These are phyloP conservation scores for Aethina tumida DNA, from an alignment of 1,140 invertebrate species.

Conservation along the genomic window DNA sequence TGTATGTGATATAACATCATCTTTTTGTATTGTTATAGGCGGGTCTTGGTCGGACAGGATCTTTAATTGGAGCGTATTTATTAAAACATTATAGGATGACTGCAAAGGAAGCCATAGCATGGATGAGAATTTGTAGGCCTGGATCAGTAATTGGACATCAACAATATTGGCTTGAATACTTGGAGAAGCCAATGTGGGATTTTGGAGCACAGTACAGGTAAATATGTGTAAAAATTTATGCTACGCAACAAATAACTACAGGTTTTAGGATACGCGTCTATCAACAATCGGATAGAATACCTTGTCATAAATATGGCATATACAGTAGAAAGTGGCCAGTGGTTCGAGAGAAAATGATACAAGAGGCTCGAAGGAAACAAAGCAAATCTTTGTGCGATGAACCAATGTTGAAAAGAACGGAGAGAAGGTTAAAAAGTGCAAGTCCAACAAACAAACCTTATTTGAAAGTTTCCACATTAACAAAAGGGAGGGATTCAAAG, in stretches of 20 bases:
- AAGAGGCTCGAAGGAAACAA: constrained; percentile 17
- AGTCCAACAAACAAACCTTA: constrained; percentile 1
- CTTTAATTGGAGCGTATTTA: constrained; percentile 71
- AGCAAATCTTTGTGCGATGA: constrained; percentile 3
- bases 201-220: constrained; percentile 40
- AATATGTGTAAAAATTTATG: constrained; percentile 4
- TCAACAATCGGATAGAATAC: constrained; percentile 33
- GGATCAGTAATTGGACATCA: constrained; percentile 77
- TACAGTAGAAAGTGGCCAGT: constrained; percentile 33
- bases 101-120: constrained; percentile 75
- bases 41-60: constrained; percentile 73
- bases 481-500: background rate
- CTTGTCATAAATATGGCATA: constrained; percentile 38
- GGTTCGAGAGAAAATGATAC: constrained; percentile 23
- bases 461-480: constrained; percentile 2
- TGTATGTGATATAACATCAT: background rate
- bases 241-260: constrained; percentile 2
- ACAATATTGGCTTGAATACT: constrained; percentile 64
- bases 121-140: constrained; percentile 72
- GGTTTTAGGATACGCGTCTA: constrained; percentile 31
- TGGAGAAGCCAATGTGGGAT: constrained; percentile 39
- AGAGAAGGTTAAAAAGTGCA: constrained; percentile 7
- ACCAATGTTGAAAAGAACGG: constrained; percentile 6
- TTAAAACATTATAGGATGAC: constrained; percentile 75
- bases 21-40: constrained; percentile 40